Evolutionary conservation across 2,888 invertebrate genomes (phyloP).

Genomic region (Napeogenes sylphis): DNA sequence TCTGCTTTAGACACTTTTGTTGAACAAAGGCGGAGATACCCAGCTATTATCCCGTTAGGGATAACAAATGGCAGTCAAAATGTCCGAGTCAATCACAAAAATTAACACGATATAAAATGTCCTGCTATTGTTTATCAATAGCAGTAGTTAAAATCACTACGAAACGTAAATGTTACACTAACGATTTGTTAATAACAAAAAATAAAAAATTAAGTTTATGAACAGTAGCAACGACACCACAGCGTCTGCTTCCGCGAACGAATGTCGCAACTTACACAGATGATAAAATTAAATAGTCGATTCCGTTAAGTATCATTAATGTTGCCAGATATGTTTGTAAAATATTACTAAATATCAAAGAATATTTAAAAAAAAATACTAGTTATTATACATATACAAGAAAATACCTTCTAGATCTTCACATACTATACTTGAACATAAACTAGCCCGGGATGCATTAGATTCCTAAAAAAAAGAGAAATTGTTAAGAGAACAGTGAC

Average conservation of each 20-base stretch:
- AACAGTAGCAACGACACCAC: constrained; percentile 57
- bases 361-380: not conserved
- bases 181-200: constrained; percentile 58
- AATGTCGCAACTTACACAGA: constrained; percentile 35
- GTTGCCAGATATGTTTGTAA: constrained; percentile 26
- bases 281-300: constrained; percentile 19
- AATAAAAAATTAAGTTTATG: constrained; percentile 55
- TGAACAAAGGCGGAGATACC: constrained; percentile 72
- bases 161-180: constrained; percentile 47
- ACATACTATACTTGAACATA: constrained; percentile 51
- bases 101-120: constrained; percentile 42
- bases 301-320: constrained; percentile 10
- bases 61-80: constrained; percentile 66
- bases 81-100: constrained; percentile 48
- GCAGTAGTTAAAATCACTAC: constrained; percentile 51
- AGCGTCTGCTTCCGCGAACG: constrained; percentile 68
- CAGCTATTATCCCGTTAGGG: constrained; percentile 77
- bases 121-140: constrained; percentile 55
- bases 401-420: constrained; percentile 60
- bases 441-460: constrained; percentile 52
- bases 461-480: constrained; percentile 52
- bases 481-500: not conserved
- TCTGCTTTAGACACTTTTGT: constrained; percentile 74
- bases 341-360: constrained; percentile 12
- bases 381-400: not conserved